Conservation (phyloP, 2,797 vertebrate genomes). For the Rhinophrynus dorsalis region DNA sequence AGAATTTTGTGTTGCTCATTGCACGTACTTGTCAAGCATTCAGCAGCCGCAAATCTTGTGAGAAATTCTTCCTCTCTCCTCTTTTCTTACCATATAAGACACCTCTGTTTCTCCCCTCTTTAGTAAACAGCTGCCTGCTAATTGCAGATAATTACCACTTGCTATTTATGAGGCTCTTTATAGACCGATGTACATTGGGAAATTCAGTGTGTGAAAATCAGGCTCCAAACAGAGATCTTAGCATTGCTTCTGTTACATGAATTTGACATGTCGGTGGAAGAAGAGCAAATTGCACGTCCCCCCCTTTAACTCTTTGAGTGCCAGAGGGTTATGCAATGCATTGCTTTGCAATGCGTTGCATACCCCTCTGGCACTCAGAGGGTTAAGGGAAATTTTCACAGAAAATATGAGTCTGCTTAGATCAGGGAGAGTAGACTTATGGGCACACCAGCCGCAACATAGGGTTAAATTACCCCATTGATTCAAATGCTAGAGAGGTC, state of each 20-base stretch:
- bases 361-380: too few relatives aligned
- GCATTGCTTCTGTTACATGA: conserved; percentile 6
- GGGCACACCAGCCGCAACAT: too few relatives aligned
- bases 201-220: conserved; percentile 19
- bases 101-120: neutral
- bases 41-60: neutral
- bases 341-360: too few relatives aligned
- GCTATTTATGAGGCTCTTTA: conserved; percentile 5
- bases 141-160: conserved; percentile 32
- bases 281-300: too few relatives aligned
- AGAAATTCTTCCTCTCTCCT: neutral
- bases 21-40: neutral
- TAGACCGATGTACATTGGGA: conserved; percentile 11
- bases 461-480: too few relatives aligned
- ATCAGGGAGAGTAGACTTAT: too few relatives aligned
- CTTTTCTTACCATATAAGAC: conserved; percentile 13
- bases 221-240: neutral
- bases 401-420: too few relatives aligned
- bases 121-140: conserved; percentile 17
- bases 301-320: too few relatives aligned
- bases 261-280: neutral
- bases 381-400: too few relatives aligned
- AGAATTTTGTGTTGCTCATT: neutral
- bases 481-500: too few relatives aligned
- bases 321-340: too few relatives aligned